Evolutionary conservation across 2,113 vertebrate genomes (phyloP), one percentile per base, ranked within the genome.

Genomic region (Engraulis encrasicolus): DNA sequence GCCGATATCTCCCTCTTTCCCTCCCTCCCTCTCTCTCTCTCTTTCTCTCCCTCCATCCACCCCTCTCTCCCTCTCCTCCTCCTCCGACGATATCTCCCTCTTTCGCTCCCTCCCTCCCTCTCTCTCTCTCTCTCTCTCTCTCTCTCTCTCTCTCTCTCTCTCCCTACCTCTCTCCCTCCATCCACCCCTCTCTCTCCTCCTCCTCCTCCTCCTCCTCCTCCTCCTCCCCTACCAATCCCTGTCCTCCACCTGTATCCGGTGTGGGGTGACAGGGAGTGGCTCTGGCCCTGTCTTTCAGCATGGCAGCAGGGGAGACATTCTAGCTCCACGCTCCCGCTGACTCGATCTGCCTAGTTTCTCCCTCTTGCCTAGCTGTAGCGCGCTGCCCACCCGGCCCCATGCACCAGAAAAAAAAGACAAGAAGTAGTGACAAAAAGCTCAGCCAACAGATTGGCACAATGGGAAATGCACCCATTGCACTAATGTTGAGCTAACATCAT

Each of bases 261-360:
- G 4, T 78, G 81, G 77, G 37, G 50, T 84, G 78, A 84, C 0
- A 37, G 83, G 83, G 83, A 77, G 83, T 84, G 79, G 83, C 83
- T 78, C 31, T 84, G 83, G 54, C 83, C 79, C 83, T 66, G 66
- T 58, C 7, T 27, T 40, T 71, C 27, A 27, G 58, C 19, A 36
- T 50, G 27, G 12, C 58, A 27, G 58, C 23, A 27, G 66, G 31
- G 31, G 66, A 34, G 66, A 15, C 14, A 27, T 34, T 34, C 12
- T 34, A 34, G 66, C 66, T 81, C 31, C 38, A 36, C 0, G 54
- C 18, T 80, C 71, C 83, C 61, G 79, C 83, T 40, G 66, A 14
- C 66, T 5, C 31, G n/a, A 45, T 20, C 50, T 52, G 50, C 17
- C 12, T 18, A 23, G 23, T 7, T 0, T 3, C 6, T 1, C 23